Base-by-base conservation (phyloP, 2,888 invertebrate species). In the Phragmatobia fuliginosa region DNA sequence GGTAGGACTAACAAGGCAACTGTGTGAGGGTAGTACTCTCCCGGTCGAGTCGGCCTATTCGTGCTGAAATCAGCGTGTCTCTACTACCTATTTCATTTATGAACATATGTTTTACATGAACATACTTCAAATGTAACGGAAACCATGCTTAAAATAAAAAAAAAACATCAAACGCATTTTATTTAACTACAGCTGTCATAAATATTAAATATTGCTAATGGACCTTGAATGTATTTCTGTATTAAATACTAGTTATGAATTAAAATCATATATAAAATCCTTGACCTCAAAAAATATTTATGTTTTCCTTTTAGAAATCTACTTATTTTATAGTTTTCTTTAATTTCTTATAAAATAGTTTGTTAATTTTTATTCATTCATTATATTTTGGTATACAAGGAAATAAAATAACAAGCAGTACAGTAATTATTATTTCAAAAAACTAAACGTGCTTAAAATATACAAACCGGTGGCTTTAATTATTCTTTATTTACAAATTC, bases 181-280 rank as follows among this genome's bases (percentile, higher is more conserved):
- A 56, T 16, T 25, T 56, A 28, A 56, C 28, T 28, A 45, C 45
- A 62, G 41, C 16, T 62, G 21, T 45, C 21, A 21, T 38, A 41
- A 14, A 41, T 31, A 62, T 62, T n/a, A 41, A 62, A 62, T 62
- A 62, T 45, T 62, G 21, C 28, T 10, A 62, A 45, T 45, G 21
- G n/a, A 28, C 18, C 45, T 45, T 31, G 62, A 63, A 63, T 14
- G 31, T 36, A 41, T 31, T 63, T 31, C 6, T 28, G 25, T 41
- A 38, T 49, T 5, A 45, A 21, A 31, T 31, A 21, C 6, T 4
- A 31, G 45, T 31, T 62, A 62, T 41, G 38, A 41, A 18, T 28
- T 41, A 62, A 41, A 41, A 1, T 25, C 6, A 18, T 16, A 62
- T 8, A 49, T 49, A 25, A 52, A 8, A 16, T 28, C 16, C 56